Evolutionary conservation across 2,113 vertebrate genomes (phyloP).

Genomic region (Atherinomorus stipes): DNA sequence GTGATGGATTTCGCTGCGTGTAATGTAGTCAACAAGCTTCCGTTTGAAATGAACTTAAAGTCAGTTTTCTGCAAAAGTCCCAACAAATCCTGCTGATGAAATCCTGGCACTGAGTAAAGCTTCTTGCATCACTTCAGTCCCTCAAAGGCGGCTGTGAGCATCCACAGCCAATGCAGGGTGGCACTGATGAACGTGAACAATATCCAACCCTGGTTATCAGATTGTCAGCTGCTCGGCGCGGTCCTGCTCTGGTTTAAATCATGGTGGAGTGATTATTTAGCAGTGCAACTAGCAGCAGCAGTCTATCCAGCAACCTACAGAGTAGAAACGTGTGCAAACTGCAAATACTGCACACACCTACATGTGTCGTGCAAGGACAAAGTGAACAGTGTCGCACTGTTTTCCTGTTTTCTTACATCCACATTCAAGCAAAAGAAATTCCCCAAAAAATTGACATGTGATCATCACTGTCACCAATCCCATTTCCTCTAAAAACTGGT

Average conservation of each 20-base stretch:
- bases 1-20: slow-evolving; percentile 38
- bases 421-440: background rate
- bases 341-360: slow-evolving; percentile 14
- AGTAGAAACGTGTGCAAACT: slow-evolving; percentile 1
- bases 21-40: slow-evolving; percentile 31
- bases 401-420: background rate
- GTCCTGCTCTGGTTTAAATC: slow-evolving; percentile 15
- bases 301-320: background rate
- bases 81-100: slow-evolving; percentile 23
- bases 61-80: slow-evolving; percentile 19
- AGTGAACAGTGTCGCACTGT: background rate
- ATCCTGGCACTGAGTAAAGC: slow-evolving; percentile 18
- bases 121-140: slow-evolving; percentile 12
- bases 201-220: slow-evolving; percentile 48
- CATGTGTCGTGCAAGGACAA: background rate
- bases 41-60: slow-evolving; percentile 27
- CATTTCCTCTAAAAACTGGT: background rate
- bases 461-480: background rate
- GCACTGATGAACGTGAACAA: slow-evolving; percentile 47
- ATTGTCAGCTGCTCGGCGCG: slow-evolving; percentile 35
- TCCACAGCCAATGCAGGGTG: slow-evolving; percentile 7
- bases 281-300: background rate
- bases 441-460: slow-evolving; percentile 1
- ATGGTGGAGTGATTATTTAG: slow-evolving; percentile 12
- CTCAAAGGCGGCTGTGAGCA: background rate